Evolutionary conservation across 2,113 vertebrate species (phyloP).

Genomic region (Macrotis lagotis): DNA sequence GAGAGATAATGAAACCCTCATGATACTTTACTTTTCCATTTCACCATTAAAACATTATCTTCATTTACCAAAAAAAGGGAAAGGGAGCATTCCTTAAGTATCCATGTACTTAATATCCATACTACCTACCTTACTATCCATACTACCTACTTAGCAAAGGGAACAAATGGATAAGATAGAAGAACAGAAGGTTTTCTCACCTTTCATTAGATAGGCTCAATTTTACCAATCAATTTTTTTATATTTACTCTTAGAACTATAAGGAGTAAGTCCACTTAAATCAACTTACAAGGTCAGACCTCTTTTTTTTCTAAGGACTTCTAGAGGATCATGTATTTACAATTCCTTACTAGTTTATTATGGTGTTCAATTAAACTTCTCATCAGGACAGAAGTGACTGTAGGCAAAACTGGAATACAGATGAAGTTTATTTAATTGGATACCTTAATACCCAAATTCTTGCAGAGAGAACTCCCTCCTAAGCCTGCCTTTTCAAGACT

Average conservation of each 20-base stretch:
- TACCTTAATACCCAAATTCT: background rate
- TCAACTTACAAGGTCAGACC: background rate
- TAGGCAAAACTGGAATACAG: background rate
- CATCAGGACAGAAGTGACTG: background rate
- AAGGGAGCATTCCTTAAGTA: background rate
- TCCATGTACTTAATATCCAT: no score
- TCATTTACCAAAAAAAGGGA: background rate
- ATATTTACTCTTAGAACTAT: background rate
- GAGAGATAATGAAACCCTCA: background rate
- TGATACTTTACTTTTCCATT: constrained; percentile 46
- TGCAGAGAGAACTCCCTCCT: no score
- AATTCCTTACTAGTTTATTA: background rate
- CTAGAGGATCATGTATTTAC: background rate
- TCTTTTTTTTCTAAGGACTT: background rate
- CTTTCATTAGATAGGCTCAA: background rate
- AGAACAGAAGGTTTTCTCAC: background rate
- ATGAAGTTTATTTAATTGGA: background rate
- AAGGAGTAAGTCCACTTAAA: background rate
- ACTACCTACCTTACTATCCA: no score
- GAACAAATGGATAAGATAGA: constrained; percentile 37
- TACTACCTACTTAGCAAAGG: background rate
- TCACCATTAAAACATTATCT: background rate
- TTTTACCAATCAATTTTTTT: constrained; percentile 6
- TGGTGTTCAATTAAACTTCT: background rate
- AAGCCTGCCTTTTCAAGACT: background rate